Evolutionary conservation across 2,888 invertebrate genomes (phyloP).

Genomic region (Rhagonycha lutea): DNA sequence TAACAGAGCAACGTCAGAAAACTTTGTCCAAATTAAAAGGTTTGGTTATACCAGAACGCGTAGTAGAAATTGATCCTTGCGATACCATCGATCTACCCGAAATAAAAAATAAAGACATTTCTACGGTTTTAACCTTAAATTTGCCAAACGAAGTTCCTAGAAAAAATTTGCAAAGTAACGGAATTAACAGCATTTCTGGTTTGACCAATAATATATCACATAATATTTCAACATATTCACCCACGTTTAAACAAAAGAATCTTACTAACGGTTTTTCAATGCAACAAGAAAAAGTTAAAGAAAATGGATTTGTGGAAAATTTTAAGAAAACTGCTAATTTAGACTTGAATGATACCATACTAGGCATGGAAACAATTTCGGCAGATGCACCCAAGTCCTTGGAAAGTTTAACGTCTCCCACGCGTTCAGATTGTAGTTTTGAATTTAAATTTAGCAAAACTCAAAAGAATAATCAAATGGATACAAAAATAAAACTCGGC

Average conservation of each 20-base stretch:
- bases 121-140: slow-evolving; percentile 1
- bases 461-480: slow-evolving; percentile 34
- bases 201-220: slow-evolving; percentile 44
- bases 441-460: slow-evolving; percentile 50
- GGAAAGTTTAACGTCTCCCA: slow-evolving; percentile 63
- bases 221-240: slow-evolving; percentile 78
- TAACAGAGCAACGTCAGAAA: slow-evolving; percentile 80
- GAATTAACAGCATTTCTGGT: not conserved
- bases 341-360: not conserved
- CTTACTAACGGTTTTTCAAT: slow-evolving; percentile 46
- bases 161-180: slow-evolving; percentile 46
- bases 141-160: slow-evolving; percentile 23
- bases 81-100: slow-evolving; percentile 77
- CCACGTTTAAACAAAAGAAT: slow-evolving; percentile 78
- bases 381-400: slow-evolving; percentile 60
- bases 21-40: slow-evolving; percentile 85
- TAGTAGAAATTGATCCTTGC: slow-evolving; percentile 61
- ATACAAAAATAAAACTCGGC: slow-evolving; percentile 38
- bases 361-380: not conserved
- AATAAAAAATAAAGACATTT: slow-evolving; percentile 69
- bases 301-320: not conserved
- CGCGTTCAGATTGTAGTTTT: slow-evolving; percentile 63
- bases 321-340: not conserved
- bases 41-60: slow-evolving; percentile 83
- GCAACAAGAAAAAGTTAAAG: not conserved